phyloP scores from a whole-genome alignment of 2,113 vertebrate species.

The Tyto alba region DNA sequence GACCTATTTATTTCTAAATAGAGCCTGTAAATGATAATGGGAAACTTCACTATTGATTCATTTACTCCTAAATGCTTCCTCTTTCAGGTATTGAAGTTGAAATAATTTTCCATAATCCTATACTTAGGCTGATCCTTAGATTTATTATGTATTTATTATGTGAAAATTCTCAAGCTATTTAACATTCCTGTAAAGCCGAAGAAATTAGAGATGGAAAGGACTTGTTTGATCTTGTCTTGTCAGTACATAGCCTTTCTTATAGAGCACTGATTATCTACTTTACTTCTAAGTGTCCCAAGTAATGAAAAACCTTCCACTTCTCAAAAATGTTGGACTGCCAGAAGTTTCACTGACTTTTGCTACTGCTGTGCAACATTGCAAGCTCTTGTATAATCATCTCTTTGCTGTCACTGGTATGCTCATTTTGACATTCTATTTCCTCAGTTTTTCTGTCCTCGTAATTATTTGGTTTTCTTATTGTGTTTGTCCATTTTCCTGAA shows the following conservation, averaged over 20 bases:
- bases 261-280: neutral
- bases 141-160: constrained; percentile 66
- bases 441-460: neutral
- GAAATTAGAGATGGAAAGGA: constrained; percentile 37
- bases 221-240: constrained; percentile 44
- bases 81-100: constrained; percentile 66
- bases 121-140: constrained; percentile 58
- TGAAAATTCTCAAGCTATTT: constrained; percentile 64
- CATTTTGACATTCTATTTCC: neutral
- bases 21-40: constrained; percentile 72
- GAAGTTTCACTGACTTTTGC: neutral
- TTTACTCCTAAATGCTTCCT: constrained; percentile 70
- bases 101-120: constrained; percentile 66
- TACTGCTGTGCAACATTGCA: neutral
- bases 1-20: constrained; percentile 72
- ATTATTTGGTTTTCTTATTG: neutral
- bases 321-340: neutral
- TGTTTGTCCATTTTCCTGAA: neutral
- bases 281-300: neutral
- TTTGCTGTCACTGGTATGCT: neutral
- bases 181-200: constrained; percentile 56
- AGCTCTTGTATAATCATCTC: neutral
- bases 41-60: constrained; percentile 73
- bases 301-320: neutral
- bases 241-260: neutral